Base-by-base conservation (phyloP, 2,888 invertebrate species). In the Ennomos fuscantarius region DNA sequence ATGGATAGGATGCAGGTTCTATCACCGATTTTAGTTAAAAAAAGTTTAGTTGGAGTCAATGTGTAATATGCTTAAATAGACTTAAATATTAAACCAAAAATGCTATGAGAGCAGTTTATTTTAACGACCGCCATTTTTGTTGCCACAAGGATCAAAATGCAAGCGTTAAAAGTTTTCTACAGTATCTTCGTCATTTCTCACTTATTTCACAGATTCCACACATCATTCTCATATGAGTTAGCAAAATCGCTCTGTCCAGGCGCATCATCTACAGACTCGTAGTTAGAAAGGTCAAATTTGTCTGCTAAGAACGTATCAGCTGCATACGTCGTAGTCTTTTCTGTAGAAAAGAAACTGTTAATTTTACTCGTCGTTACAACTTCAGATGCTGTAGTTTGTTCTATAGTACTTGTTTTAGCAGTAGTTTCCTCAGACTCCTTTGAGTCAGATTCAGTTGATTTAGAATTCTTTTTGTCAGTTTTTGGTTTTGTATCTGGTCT, bases 231-330 rank as follows among this genome's bases (percentile, higher is more conserved):
- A 67, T 81, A 83, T 0, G 87, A 87, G 64, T 77, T 78, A 0
- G 69, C 66, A 51, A 77, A 78, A 12, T 79, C 78, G 55, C 82
- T 49, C 8, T 72, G 65, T 0, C 59, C 63, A 0, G 24, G 24
- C 5, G 59, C 75, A 10, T 87, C 84, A 50, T 87, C 89, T 0
- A 73, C 71, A 0, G 79, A 64, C 32, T 83, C 87, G 53, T 90
- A 90, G 62, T 89, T 84, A 0, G 82, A 69, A 9, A 90, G 53
- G 73, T 89, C 87, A 42, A 86, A 84, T 61, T 82, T 90, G 63
- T 91, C 91, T 8, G 92, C 91, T 49, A 92, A 70, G 60, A 92
- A 92, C 0, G 86, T 86, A n/a, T 92, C 91, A 0, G 84, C 70
- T 0, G 82, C 74, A 33, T 83, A 79, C 0, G 85, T 86, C 0